Base-by-base conservation (phyloP, 92 coral and sea anemone species). In the Pocillopora grandis region DNA sequence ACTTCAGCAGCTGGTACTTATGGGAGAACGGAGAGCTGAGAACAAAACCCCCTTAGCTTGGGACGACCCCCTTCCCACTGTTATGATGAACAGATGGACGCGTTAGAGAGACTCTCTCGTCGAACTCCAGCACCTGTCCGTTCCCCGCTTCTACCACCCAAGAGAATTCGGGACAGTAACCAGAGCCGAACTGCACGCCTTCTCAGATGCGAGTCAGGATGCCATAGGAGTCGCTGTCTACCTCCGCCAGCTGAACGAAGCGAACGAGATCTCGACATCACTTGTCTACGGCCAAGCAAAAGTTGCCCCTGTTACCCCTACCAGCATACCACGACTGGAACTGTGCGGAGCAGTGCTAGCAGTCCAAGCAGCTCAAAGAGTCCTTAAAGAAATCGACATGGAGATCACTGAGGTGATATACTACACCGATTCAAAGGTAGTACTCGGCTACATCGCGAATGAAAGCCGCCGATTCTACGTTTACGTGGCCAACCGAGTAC, bases 391-490 rank as follows among this genome's bases (percentile, higher is more conserved):
- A 76, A 58, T 85, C 37, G 87, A 86, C 33, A 58, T 89, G 71
- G 72, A 80, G 65, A 85, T 86, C 59, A 58, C 89, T 58, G 62
- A 75, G 1, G 87, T 89, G n/a, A 52, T 18, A 10, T 85, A 69
- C 78, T 89, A 85, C 92, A 73, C 72, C 36, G 89, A 89, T 37
- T 89, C 92, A 23, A 84, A 89, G 33, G 92, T 90, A 12, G 87
- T 81, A 23, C 73, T 86, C 37, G 87, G 90, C 69, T 86, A 86
- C 85, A 85, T 85, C 15, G 13, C 57, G 57, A 89, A 89, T 58
- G 85, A 81, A 20, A 81, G 80, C 49, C 78, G 90, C 1, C 55
- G 87, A 7, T 87, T 87, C 69, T 76, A 79, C 33, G 83, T 85
- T 11, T 89, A 88, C 57, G 84, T 82, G 48, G 87, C 91, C 20